Base-by-base conservation (phyloP, 2,888 invertebrate species). In the Sphaerolaimus hirsutus region DNA sequence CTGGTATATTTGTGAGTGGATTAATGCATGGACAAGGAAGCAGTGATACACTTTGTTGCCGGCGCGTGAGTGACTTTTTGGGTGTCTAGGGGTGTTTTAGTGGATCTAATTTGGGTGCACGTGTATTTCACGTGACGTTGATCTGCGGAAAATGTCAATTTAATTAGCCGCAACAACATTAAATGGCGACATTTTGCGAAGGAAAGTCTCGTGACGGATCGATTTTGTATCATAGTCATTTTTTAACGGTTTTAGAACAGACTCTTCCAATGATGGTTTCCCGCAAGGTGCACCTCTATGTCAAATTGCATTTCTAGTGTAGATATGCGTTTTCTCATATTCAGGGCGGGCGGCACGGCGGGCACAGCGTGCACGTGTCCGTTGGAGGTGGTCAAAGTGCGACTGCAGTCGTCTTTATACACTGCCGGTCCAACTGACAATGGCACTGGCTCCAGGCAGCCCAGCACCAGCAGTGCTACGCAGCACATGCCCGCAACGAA, bases 291-390 rank as follows among this genome's bases (percentile, higher is more conserved):
- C n/a, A n/a, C n/a, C n/a, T n/a, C n/a, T n/a, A n/a, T n/a, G n/a
- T n/a, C n/a, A 32, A 32, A 32, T 32, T 32, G 32, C 17, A 32
- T 32, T 32, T 12, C 10, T 32, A 10, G 22, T 21, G 12, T n/a
- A 27, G 7, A 23, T 5, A 14, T 27, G n/a, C 36, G 21, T 32
- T 41, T 26, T 42, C 48, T 46, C 48, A 46, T 56, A 67, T 68
- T 25, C 69, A 91, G 91, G 64, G 76, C 82, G 67, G 93, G 87
- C 52, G 93, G 93, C 52, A 93, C 91, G 45, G 79, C 82, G 42
- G 91, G 91, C 46, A 91, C 91, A 21, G 82, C 93, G 54, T 77
- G 86, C 53, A 93, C 93, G 61, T 91, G 91, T 68, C 93, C 93
- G 14, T 70, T 93, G 58, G 93, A 93, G 72, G 91, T 93, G 54